Base-by-base conservation (phyloP, 2,797 vertebrate genomes). In the Craterocephalus amniculus region DNA sequence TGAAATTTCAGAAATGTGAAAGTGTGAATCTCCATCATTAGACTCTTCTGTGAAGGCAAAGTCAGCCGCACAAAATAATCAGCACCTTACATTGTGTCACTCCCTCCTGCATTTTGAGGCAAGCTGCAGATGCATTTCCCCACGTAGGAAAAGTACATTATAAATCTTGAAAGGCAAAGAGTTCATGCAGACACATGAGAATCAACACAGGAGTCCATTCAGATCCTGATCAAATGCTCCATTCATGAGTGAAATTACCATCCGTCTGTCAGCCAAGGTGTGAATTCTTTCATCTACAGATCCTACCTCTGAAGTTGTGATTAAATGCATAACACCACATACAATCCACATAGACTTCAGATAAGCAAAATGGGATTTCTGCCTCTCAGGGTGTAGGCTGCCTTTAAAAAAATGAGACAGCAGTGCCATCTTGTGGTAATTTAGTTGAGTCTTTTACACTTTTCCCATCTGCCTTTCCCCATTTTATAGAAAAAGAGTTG, bases 241-340 rank as follows among this genome's bases (percentile, higher is more conserved):
- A 92, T 92, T 93, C 91, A 93, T 89, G 91, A 92, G 91, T 92
- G 90, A 93, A 93, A 93, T 93, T 92, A 92, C 88, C 86, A 84
- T 91, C 86, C 87, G 88, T 86, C 91, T 91, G 90, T 90, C 88
- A 87, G 86, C 83, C 83, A 78, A 92, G 89, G 91, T 93, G 91
- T 91, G 91, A 93, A 92, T 91, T 86, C 87, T 91, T 91, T 92
- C 91, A 91, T 92, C 89, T 90, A 72, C 86, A 86, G 74, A 86
- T 85, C 77, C 79, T 72, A 76, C 80, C 80, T 88, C 86, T 85
- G 82, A 90, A 88, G 82, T 77, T 88, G 83, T 90, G 88, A 92
- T 91, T 89, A 88, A 90, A 92, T 89, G 86, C 88, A 91, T 84
- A 87, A 83, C 43, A 64, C 84, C 83, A 90, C 83, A 87, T 80